Conservation (phyloP, 2,888 invertebrate species). For the Ophioninae sp. region DNA sequence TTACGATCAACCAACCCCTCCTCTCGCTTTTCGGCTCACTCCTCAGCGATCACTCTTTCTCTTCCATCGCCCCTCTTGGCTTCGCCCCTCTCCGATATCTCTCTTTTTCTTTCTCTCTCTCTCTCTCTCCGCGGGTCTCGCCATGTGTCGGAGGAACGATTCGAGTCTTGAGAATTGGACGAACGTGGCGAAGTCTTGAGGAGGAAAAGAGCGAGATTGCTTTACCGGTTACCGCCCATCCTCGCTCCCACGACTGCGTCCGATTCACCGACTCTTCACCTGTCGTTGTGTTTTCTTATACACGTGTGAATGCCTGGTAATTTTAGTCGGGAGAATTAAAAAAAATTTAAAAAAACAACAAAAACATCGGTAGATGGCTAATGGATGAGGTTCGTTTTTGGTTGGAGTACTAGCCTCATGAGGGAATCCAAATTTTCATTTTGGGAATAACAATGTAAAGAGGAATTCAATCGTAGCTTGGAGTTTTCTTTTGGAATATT, state of each 20-base stretch:
- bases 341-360: too few species aligned
- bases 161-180: conserved; percentile 48
- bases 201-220: conserved; percentile 53
- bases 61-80: conserved; percentile 2
- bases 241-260: conserved; percentile 64
- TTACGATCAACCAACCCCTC: conserved; percentile 26
- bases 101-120: conserved; percentile 8
- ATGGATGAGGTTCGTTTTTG: too few species aligned
- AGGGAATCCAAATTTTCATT: too few species aligned
- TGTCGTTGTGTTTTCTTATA: neutral
- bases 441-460: too few species aligned
- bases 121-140: conserved; percentile 2
- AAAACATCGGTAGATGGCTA: too few species aligned
- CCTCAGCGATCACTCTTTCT: conserved; percentile 4
- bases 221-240: conserved; percentile 75
- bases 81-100: neutral
- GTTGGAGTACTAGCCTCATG: too few species aligned
- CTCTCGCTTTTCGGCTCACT: conserved; percentile 37
- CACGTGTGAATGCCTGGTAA: neutral
- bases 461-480: too few species aligned
- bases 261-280: conserved; percentile 33
- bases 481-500: too few species aligned
- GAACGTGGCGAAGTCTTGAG: conserved; percentile 44
- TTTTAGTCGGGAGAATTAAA: too few species aligned
- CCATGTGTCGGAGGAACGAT: conserved; percentile 33